Conservation (phyloP, 1,140 invertebrate genomes). For the Euura lappo region DNA sequence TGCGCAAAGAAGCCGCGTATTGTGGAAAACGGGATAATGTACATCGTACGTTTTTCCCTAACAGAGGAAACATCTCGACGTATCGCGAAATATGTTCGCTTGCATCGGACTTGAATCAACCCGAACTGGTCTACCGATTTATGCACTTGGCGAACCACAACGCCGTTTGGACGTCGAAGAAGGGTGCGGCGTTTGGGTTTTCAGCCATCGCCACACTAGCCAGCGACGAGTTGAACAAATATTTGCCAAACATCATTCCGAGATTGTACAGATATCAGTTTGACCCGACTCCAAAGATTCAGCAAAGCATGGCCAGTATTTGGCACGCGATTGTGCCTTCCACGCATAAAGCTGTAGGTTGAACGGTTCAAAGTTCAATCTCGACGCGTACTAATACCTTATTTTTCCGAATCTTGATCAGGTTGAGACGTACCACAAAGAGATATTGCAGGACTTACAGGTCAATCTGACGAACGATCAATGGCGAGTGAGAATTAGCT, state of each 20-base stretch:
- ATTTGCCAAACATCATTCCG: conserved; percentile 86
- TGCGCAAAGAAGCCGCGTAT: not conserved
- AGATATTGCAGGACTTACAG: conserved; percentile 83
- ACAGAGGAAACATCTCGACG: conserved; percentile 83
- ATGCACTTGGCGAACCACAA: conserved; percentile 95
- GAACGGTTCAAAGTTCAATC: conserved; percentile 16
- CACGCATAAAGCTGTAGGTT: conserved; percentile 80
- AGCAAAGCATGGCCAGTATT: conserved; percentile 89
- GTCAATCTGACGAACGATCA: conserved; percentile 82
- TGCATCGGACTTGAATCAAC: conserved; percentile 92
- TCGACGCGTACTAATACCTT: conserved; percentile 11
- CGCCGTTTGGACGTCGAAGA: conserved; percentile 91
- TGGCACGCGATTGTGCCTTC: conserved; percentile 89
- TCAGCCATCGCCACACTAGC: conserved; percentile 82
- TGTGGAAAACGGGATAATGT: not conserved
- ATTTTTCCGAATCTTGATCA: conserved; percentile 43
- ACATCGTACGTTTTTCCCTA: conserved; percentile 29
- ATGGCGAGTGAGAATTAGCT: conserved; percentile 90
- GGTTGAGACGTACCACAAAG: conserved; percentile 87
- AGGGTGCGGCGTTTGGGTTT: conserved; percentile 92
- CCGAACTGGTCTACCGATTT: conserved; percentile 94
- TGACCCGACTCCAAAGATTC: conserved; percentile 90
- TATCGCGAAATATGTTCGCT: conserved; percentile 94
- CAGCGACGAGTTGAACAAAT: conserved; percentile 79
- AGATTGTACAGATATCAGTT: conserved; percentile 89